Base-by-base conservation (phyloP, 2,797 vertebrate genomes). In the Crax fasciolata region DNA sequence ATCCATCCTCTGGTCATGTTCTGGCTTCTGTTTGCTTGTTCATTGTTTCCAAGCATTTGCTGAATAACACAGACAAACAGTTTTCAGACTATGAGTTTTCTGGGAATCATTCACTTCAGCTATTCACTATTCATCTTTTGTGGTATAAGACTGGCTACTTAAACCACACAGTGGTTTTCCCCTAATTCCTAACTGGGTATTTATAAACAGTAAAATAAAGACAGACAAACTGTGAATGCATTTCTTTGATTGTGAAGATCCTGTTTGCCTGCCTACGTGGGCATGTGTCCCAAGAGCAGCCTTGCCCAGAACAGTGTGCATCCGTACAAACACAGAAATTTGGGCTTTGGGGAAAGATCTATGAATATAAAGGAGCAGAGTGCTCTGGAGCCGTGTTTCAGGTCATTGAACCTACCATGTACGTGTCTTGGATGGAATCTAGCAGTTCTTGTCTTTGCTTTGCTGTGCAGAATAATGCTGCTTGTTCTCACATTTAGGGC, bases 71-170 rank as follows among this genome's bases (percentile, higher is more conserved):
- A 91, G 77, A 30, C 73, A 86, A 92, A 76, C 51, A 15, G 0
- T 94, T 94, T 93, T 90, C 66, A 71, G 85, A 75, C 79, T 70
- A 63, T 55, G 89, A 87, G 59, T 90, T 96, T 93, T 95, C 87
- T 94, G 93, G 63, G 77, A 97, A 91, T 67, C 80, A 67, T 91
- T 93, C 67, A 77, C 72, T 89, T 71, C 70, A 93, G 80, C 94
- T 87, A 96, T 93, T 97, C 91, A 96, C 93, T 96, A 93, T 96
- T 96, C 95, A 96, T 94, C 93, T 79, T 94, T 91, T 91, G 77
- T 91, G 93, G 89, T 62, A 82, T 49, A 76, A 89, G 88, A 84
- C 74, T 84, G 86, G 63, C 93, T 96, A 71, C 91, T 91, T 89
- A 74, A 96, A 93, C 77, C 91, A 89, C 87, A 74, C 28, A 76